Evolutionary conservation across 2,113 vertebrate genomes (phyloP).

Genomic region (Dicerorhinus sumatrensis): DNA sequence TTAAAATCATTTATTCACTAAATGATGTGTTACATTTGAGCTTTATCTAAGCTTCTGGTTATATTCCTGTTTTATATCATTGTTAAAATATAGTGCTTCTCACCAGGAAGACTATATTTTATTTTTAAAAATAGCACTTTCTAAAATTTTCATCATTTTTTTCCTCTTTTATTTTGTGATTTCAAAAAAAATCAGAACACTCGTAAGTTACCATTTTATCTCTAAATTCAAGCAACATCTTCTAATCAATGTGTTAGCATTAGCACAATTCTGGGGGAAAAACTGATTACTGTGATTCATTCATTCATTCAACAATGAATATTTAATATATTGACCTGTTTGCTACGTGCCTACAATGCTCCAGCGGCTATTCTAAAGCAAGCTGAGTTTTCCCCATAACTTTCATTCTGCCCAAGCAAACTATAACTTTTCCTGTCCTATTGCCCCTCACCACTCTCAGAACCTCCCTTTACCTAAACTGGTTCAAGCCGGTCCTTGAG

Average conservation of each 20-base stretch:
- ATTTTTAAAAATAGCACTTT: neutral
- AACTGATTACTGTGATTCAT: neutral
- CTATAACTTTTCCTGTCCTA: neutral
- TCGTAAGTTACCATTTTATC: neutral
- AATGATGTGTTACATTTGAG: neutral
- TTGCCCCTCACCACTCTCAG: neutral
- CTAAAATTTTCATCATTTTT: neutral
- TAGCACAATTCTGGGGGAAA: neutral
- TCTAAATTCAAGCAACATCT: neutral
- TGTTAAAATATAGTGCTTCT: neutral
- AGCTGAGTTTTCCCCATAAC: neutral
- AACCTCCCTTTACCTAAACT: neutral
- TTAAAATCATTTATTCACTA: constrained; percentile 6
- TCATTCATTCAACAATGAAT: neutral
- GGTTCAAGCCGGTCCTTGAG: neutral
- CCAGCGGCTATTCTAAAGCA: neutral
- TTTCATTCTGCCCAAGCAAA: neutral
- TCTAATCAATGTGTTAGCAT: neutral
- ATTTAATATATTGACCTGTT: neutral
- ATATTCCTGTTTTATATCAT: neutral
- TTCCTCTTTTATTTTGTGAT: neutral
- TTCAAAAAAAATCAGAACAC: neutral
- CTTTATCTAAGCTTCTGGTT: neutral
- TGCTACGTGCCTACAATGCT: neutral
- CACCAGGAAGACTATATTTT: neutral